A percentile compares a stretch with the other conserved stretches of the same genome.
Conservation (phyloP, 2,888 invertebrate genomes). For the Orthonychiurus folsomi region DNA sequence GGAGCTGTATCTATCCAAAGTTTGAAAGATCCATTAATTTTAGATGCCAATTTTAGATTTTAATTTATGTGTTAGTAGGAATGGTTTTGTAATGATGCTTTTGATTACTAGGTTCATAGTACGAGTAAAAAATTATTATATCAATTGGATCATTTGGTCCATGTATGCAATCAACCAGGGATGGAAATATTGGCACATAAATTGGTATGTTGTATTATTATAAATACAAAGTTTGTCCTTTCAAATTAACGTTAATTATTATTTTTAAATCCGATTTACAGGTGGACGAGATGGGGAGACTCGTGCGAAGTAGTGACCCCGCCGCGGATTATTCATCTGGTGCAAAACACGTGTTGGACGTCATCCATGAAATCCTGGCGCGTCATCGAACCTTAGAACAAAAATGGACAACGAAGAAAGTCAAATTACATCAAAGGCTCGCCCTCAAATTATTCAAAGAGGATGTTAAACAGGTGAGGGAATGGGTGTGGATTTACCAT, state of each 20-base stretch:
- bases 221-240: not conserved
- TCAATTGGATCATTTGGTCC: constrained; percentile 88
- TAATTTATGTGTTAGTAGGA: not conserved
- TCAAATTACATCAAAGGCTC: constrained; percentile 86
- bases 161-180: constrained; percentile 84
- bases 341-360: constrained; percentile 89
- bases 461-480: constrained; percentile 82
- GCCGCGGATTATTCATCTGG: constrained; percentile 95
- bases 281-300: constrained; percentile 33
- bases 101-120: constrained; percentile 69
- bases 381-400: constrained; percentile 90
- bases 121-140: constrained; percentile 92
- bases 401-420: constrained; percentile 88
- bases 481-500: constrained; percentile 3
- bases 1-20: constrained; percentile 29
- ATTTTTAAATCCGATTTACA: constrained; percentile 16
- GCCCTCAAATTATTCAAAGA: constrained; percentile 90
- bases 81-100: constrained; percentile 7
- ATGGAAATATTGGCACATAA: constrained; percentile 63
- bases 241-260: not conserved
- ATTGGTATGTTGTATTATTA: constrained; percentile 47
- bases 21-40: constrained; percentile 18
- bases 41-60: constrained; percentile 2
- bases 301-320: constrained; percentile 50
- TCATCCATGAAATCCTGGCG: constrained; percentile 91